Percentiles rank a stretch among this genome's conserved stretches.
Conservation (phyloP, 1,140 invertebrate genomes). For the Camponotus pennsylvanicus region DNA sequence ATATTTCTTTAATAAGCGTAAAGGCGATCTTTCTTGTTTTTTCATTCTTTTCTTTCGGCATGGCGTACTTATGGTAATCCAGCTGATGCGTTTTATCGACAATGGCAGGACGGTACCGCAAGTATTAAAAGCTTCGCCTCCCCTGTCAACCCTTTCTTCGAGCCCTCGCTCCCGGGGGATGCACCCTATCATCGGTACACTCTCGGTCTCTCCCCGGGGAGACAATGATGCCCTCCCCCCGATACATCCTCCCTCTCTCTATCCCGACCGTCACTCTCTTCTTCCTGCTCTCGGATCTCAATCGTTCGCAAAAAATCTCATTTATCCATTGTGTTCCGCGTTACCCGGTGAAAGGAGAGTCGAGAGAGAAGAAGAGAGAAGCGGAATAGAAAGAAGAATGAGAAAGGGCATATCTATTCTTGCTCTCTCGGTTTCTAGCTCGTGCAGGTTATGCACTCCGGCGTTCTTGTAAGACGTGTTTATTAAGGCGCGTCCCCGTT, state of each 20-base stretch:
- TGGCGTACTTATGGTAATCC: slow-evolving; percentile 81
- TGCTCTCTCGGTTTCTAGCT: slow-evolving; percentile 69
- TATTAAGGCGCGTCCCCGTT: slow-evolving; percentile 77
- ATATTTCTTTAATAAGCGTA: slow-evolving; percentile 30
- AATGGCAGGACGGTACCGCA: slow-evolving; percentile 80
- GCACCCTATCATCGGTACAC: slow-evolving; percentile 85
- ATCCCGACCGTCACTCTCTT: slow-evolving; percentile 60
- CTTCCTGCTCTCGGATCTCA: slow-evolving; percentile 80
- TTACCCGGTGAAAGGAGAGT: slow-evolving; percentile 72
- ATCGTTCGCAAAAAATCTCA: slow-evolving; percentile 85
- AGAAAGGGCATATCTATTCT: slow-evolving; percentile 30
- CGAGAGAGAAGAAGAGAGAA: slow-evolving; percentile 44
- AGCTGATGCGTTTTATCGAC: slow-evolving; percentile 84
- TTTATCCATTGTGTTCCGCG: slow-evolving; percentile 84
- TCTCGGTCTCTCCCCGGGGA: slow-evolving; percentile 80
- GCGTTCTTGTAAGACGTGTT: slow-evolving; percentile 80
- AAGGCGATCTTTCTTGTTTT: slow-evolving; percentile 44
- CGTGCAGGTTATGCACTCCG: slow-evolving; percentile 79
- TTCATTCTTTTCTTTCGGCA: slow-evolving; percentile 30
- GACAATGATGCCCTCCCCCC: slow-evolving; percentile 81
- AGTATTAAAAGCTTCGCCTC: slow-evolving; percentile 84
- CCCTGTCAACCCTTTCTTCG: slow-evolving; percentile 84
- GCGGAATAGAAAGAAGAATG: slow-evolving; percentile 12
- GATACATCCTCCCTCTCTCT: slow-evolving; percentile 64
- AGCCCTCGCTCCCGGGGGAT: slow-evolving; percentile 79